Percentiles rank a stretch among this genome's conserved stretches.
Conservation (phyloP, 2,888 invertebrate species). For the Thecocarcelia acutangulata region DNA sequence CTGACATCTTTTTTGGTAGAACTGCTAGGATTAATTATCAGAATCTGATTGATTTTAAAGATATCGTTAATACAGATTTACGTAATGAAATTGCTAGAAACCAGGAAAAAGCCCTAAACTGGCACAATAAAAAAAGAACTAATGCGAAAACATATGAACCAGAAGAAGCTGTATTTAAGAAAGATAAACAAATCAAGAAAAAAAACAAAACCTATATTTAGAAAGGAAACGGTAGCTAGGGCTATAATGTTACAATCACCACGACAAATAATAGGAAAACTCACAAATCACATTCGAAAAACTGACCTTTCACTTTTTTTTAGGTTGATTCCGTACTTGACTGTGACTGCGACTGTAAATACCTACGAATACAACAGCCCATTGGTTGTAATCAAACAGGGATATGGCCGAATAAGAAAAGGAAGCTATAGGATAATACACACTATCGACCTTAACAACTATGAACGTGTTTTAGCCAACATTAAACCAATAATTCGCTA, state of each 20-base stretch:
- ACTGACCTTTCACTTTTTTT: constrained; percentile 16
- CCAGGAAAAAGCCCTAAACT: constrained; percentile 5
- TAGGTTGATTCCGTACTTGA: neutral
- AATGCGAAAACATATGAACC: neutral
- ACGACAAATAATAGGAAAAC: too few species aligned
- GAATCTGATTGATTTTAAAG: constrained; percentile 1
- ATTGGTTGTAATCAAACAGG: constrained; percentile 49
- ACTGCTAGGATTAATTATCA: constrained; percentile 25
- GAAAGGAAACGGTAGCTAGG: neutral
- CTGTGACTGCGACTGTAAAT: constrained; percentile 29
- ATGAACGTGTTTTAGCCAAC: constrained; percentile 7
- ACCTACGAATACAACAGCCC: constrained; percentile 56
- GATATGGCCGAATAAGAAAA: constrained; percentile 46
- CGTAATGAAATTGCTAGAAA: constrained; percentile 31
- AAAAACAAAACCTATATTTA: constrained; percentile 16
- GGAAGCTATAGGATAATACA: constrained; percentile 66
- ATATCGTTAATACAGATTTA: neutral
- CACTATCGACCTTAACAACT: constrained; percentile 63
- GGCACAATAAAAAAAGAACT: constrained; percentile 5
- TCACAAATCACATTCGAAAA: constrained; percentile 37
- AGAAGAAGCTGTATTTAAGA: constrained; percentile 7
- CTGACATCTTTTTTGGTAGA: constrained; percentile 20
- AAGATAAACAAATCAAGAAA: constrained; percentile 24
- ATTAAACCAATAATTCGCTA: neutral
- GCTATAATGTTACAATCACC: neutral